These are phyloP conservation scores for Drosophila infuscata DNA, from an alignment of 2,888 invertebrate species.

Conservation along the genomic window DNA sequence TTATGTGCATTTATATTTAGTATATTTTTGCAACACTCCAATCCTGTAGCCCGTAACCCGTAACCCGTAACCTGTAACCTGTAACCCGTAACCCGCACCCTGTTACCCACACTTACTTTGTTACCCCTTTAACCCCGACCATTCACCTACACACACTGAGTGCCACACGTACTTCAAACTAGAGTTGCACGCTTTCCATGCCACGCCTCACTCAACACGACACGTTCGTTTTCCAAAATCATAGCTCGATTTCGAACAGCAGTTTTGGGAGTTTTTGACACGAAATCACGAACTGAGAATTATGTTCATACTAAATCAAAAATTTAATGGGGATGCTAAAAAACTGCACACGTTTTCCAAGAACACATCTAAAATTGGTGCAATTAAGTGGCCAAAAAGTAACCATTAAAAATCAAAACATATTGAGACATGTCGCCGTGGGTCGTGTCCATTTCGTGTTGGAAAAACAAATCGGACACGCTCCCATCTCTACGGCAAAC, in stretches of 20 bases:
- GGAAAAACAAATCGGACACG: background rate
- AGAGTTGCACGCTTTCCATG: constrained; percentile 1
- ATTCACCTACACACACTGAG: constrained; percentile 2
- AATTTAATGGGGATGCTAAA: background rate
- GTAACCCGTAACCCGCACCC: constrained; percentile 8
- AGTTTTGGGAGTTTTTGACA: background rate
- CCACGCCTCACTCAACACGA: background rate
- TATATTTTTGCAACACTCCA: constrained; percentile 68
- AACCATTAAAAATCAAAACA: background rate
- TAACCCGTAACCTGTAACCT: background rate
- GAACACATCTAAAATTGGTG: background rate
- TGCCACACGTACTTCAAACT: constrained; percentile 50
- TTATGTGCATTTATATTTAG: constrained; percentile 77
- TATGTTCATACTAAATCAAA: background rate
- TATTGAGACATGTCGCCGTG: background rate
- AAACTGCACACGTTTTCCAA: background rate
- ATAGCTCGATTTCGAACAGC: constrained; percentile 1
- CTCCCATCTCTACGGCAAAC: constrained; percentile 4
- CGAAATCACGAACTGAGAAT: background rate
- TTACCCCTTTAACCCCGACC: constrained; percentile 8
- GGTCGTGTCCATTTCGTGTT: background rate
- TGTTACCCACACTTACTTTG: background rate
- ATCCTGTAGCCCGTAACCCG: constrained; percentile 14
- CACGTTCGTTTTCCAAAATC: constrained; percentile 3
- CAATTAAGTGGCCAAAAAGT: background rate